phyloP scores from a whole-genome alignment of 2,113 vertebrate genomes.

The Ardeotis arabs region DNA sequence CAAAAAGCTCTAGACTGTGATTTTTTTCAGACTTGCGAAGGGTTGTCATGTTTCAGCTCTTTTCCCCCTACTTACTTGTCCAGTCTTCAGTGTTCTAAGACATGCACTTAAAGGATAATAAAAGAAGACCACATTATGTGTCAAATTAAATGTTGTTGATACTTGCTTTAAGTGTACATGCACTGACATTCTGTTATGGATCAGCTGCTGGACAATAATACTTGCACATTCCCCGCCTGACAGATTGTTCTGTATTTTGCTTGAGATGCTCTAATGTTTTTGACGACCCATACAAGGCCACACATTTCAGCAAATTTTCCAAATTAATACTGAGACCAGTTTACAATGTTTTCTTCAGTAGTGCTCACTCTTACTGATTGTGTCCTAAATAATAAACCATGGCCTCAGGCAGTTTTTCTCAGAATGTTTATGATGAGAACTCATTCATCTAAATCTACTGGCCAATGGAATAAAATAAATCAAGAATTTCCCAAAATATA shows the following conservation, averaged over 20 bases:
- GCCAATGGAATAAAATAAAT: slow-evolving; percentile 96
- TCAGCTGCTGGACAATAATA: slow-evolving; percentile 66
- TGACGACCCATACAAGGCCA: slow-evolving; percentile 74
- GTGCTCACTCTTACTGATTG: slow-evolving; percentile 78
- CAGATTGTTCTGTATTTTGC: slow-evolving; percentile 68
- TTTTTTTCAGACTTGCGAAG: slow-evolving; percentile 16
- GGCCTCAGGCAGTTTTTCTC: slow-evolving; percentile 79
- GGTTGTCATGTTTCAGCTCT: slow-evolving; percentile 51
- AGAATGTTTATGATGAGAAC: slow-evolving; percentile 92
- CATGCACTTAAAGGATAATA: slow-evolving; percentile 63
- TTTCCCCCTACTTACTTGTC: slow-evolving; percentile 24
- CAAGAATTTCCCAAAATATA: slow-evolving; percentile 96
- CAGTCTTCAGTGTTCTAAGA: slow-evolving; percentile 56
- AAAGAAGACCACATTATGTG: slow-evolving; percentile 62
- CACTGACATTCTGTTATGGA: slow-evolving; percentile 62
- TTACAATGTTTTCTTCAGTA: slow-evolving; percentile 71
- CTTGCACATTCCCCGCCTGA: slow-evolving; percentile 59
- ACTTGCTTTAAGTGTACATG: slow-evolving; percentile 41
- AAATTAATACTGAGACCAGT: slow-evolving; percentile 77
- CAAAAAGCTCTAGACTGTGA: neutral
- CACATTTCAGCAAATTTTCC: slow-evolving; percentile 76
- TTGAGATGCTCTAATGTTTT: slow-evolving; percentile 69
- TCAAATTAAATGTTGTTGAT: slow-evolving; percentile 67
- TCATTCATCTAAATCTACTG: slow-evolving; percentile 96
- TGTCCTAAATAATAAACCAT: slow-evolving; percentile 83